phyloP scores from a whole-genome alignment of 2,888 invertebrate species.

The Cactoblastis cactorum region DNA sequence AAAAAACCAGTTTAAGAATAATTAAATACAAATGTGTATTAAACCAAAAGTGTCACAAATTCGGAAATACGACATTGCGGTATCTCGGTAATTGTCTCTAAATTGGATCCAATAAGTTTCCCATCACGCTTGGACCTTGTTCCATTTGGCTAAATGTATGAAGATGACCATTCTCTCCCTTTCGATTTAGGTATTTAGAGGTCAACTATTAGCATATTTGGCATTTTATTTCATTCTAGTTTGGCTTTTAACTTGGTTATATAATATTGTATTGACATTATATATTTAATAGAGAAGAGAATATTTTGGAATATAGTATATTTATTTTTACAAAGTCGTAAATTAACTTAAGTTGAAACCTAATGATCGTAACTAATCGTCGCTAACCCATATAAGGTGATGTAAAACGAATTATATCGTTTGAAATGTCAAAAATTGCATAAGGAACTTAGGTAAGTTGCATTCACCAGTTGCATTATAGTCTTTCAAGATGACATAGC shows the following conservation, averaged over 20 bases:
- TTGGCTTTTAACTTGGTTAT: neutral
- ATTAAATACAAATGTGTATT: too few species aligned
- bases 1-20: too few species aligned
- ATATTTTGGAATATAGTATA: too few species aligned
- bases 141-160: slow-evolving; percentile 9
- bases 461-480: slow-evolving; percentile 4
- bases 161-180: slow-evolving; percentile 19
- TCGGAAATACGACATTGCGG: neutral
- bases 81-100: neutral
- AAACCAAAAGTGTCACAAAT: neutral
- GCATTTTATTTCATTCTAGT: neutral
- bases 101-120: slow-evolving; percentile 5
- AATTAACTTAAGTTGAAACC: too few species aligned
- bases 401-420: neutral
- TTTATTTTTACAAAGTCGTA: too few species aligned
- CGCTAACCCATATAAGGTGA: neutral
- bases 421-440: slow-evolving; percentile 4
- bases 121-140: slow-evolving; percentile 14
- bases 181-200: slow-evolving; percentile 20
- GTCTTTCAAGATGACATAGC: slow-evolving; percentile 6
- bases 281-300: too few species aligned
- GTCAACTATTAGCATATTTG: slow-evolving; percentile 12
- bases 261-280: neutral
- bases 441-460: neutral
- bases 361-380: neutral